Evolutionary conservation across 2,888 invertebrate genomes (phyloP).

Genomic region (Prostheceraeus crozeri): DNA sequence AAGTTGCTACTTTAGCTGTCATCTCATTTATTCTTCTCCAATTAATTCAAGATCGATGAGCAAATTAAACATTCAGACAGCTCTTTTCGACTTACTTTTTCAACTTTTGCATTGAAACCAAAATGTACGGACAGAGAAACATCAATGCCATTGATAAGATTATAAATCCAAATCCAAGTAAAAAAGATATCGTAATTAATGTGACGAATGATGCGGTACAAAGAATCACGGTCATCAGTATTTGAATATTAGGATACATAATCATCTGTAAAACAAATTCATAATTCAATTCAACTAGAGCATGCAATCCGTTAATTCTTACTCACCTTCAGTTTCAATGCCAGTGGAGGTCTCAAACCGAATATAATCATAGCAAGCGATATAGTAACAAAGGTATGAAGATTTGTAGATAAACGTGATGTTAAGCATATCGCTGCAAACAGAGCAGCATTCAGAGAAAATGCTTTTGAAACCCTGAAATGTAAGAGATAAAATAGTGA

Average conservation of each 20-base stretch:
- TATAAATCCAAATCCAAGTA: slow-evolving; percentile 48
- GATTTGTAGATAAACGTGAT: slow-evolving; percentile 74
- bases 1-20: too few relatives aligned
- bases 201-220: slow-evolving; percentile 42
- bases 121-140: slow-evolving; percentile 56
- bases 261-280: neutral
- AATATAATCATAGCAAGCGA: slow-evolving; percentile 79
- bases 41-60: too few relatives aligned
- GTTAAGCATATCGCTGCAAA: slow-evolving; percentile 90
- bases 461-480: slow-evolving; percentile 73
- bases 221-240: slow-evolving; percentile 44
- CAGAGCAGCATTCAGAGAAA: slow-evolving; percentile 86
- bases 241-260: slow-evolving; percentile 42
- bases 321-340: slow-evolving; percentile 63
- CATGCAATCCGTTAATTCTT: too few relatives aligned
- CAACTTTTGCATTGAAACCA: slow-evolving; percentile 55
- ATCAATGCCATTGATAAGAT: slow-evolving; percentile 53
- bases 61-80: too few relatives aligned
- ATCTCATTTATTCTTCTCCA: too few relatives aligned
- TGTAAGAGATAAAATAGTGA: too few relatives aligned
- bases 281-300: slow-evolving; percentile 11
- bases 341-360: slow-evolving; percentile 75
- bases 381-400: slow-evolving; percentile 73
- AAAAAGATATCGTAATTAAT: slow-evolving; percentile 45
- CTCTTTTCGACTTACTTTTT: slow-evolving; percentile 57